Percentiles rank a stretch among this genome's conserved stretches.
These are phyloP conservation scores for Alviniconcha marisindica DNA, from an alignment of 1,140 invertebrate genomes.

Conservation along the genomic window DNA sequence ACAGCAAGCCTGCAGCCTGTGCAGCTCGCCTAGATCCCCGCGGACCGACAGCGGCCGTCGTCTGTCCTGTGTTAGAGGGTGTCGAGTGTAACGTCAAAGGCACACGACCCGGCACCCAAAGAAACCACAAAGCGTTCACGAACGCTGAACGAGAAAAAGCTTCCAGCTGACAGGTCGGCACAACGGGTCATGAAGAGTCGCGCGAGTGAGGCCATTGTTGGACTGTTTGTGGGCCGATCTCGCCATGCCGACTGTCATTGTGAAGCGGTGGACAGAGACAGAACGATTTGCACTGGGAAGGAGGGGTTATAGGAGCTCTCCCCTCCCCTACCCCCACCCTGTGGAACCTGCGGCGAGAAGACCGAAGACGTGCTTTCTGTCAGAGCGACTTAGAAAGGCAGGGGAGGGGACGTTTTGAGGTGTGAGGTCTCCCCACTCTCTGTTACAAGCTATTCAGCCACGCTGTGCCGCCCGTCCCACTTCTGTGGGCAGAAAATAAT, in stretches of 20 bases:
- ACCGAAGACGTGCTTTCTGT: too few species aligned
- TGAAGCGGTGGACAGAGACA: slow-evolving; percentile 14
- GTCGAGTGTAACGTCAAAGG: too few species aligned
- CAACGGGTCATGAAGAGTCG: slow-evolving; percentile 12
- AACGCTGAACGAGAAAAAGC: not conserved
- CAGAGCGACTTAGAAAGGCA: too few species aligned
- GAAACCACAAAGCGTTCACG: not conserved
- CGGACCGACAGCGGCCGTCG: too few species aligned
- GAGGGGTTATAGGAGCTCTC: slow-evolving; percentile 13
- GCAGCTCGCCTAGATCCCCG: too few species aligned
- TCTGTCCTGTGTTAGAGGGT: too few species aligned
- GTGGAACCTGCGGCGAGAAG: not conserved
- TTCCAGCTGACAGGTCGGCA: slow-evolving; percentile 7
- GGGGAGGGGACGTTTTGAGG: not conserved
- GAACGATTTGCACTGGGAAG: slow-evolving; percentile 17
- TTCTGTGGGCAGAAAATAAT: slow-evolving; percentile 17
- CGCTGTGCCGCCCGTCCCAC: not conserved
- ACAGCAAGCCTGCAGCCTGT: not conserved
- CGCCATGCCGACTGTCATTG: not conserved
- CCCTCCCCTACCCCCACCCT: not conserved
- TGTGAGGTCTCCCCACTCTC: slow-evolving; percentile 3
- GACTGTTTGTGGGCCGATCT: not conserved
- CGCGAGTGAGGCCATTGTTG: not conserved
- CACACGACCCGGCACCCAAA: too few species aligned
- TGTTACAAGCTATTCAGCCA: not conserved